A percentile compares a stretch with the other conserved stretches of the same genome.
Conservation (phyloP, 2,113 vertebrate species). For the Apodemus sylvaticus region DNA sequence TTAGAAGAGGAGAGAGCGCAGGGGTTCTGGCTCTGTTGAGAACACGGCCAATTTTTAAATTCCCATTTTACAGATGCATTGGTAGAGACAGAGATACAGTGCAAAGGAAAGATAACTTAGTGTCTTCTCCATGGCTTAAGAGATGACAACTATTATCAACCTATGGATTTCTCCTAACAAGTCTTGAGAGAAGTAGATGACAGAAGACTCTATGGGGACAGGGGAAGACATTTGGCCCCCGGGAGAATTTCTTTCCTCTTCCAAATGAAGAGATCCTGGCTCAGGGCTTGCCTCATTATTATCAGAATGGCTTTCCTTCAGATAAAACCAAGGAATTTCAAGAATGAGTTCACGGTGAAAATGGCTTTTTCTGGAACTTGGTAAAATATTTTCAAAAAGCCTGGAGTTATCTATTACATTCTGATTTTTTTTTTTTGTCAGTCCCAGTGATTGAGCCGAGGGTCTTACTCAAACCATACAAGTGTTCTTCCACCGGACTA, state of each 20-base stretch:
- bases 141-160: neutral
- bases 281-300: neutral
- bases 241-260: neutral
- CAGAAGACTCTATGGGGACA: neutral
- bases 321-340: neutral
- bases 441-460: neutral
- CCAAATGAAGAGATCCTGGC: neutral
- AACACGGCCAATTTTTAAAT: neutral
- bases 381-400: neutral
- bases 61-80: neutral
- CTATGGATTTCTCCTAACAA: neutral
- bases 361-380: neutral
- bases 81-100: neutral
- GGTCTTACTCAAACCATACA: neutral
- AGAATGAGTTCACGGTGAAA: neutral
- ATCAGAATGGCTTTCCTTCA: conserved; percentile 10
- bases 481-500: neutral
- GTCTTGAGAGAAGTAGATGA: neutral
- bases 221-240: neutral
- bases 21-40: neutral
- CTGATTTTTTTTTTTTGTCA: neutral
- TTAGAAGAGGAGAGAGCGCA: neutral
- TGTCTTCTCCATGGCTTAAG: neutral
- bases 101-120: neutral
- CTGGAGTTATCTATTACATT: neutral